Percentiles rank a stretch among this genome's conserved stretches.
Evolutionary conservation across 2,888 invertebrate genomes (phyloP).

Genomic region (Strigamia transsilvanica): DNA sequence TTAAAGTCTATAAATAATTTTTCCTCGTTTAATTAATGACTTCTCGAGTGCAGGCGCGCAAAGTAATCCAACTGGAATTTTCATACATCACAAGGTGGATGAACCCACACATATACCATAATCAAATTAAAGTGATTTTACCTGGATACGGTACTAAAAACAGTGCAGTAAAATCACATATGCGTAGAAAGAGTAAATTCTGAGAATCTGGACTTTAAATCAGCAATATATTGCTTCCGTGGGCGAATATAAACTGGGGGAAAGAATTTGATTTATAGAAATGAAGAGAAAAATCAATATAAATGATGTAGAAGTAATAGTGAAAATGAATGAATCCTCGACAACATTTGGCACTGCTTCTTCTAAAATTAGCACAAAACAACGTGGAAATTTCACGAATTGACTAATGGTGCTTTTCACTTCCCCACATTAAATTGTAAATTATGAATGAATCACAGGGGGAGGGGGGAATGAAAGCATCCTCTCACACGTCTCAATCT

Average conservation of each 20-base stretch:
- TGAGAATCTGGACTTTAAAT: too few species aligned
- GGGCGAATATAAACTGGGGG: not conserved
- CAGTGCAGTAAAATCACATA: not conserved
- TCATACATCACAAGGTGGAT: not conserved
- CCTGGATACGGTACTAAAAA: not conserved
- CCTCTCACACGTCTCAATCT: not conserved
- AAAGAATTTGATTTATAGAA: not conserved
- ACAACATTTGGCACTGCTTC: not conserved
- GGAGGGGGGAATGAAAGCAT: not conserved
- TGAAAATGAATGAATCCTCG: not conserved
- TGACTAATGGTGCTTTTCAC: conserved; percentile 12
- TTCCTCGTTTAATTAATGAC: not conserved
- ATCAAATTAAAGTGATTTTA: not conserved
- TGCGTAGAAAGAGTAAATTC: not conserved
- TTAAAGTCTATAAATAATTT: not conserved
- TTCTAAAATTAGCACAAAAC: not conserved
- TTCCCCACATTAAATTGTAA: conserved; percentile 20
- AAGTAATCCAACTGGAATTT: not conserved
- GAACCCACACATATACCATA: not conserved
- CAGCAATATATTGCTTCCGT: conserved; percentile 3
- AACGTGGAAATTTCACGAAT: not conserved
- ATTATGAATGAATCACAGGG: not conserved
- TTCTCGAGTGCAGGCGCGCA: not conserved
- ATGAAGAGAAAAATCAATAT: not conserved
- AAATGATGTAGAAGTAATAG: not conserved